Evolutionary conservation across 2,113 vertebrate species (phyloP), one percentile per base, ranked within the genome.

Genomic region (Butastur rufipennis): DNA sequence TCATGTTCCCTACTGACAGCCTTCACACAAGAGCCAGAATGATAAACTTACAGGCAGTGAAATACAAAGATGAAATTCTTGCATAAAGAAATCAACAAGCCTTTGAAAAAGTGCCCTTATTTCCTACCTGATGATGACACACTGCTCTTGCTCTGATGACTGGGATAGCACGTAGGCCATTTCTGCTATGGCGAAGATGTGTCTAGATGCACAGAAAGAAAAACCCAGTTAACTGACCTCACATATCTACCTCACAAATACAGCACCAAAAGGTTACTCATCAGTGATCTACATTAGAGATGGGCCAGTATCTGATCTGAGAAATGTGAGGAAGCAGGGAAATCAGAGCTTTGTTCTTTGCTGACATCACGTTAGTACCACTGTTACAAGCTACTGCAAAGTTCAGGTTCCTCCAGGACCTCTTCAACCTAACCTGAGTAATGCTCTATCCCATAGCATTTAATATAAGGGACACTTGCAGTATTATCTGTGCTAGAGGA

Each of bases 101-200:
- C 32, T 86, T 18, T 2, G 2, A 4, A 53, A 47, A 62, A 55
- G 14, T 10, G 27, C 61, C 19, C n/a, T 81, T 32, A 5, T 6
- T 79, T 95, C 93, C 58, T 97, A 99, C 99, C 98, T 98, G 94
- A 99, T 98, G 65, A 99, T 43, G 42, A 99, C 98, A 95, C 98
- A 99, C 40, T 99, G 98, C 74, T 98, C 98, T 96, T 98, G 98
- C 26, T 98, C 96, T 15, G 98, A 95, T 4, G 80, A 95, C 97
- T 98, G 98, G 52, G 98, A 98, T 21, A 98, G 97, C 4, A 22
- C 71, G 84, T 98, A 99, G 80, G 99, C 98, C 52, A 96, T 95
- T 82, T 99, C 98, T 29, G 97, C 98, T 21, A 99, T 52, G 43
- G 98, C 98, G 91, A 99, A 99, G 93, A 99, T 88, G 86, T 99